A percentile compares a stretch with the other conserved stretches of the same genome.
Evolutionary conservation across 2,888 invertebrate species (phyloP).

Genomic region (Melanotus villosus): DNA sequence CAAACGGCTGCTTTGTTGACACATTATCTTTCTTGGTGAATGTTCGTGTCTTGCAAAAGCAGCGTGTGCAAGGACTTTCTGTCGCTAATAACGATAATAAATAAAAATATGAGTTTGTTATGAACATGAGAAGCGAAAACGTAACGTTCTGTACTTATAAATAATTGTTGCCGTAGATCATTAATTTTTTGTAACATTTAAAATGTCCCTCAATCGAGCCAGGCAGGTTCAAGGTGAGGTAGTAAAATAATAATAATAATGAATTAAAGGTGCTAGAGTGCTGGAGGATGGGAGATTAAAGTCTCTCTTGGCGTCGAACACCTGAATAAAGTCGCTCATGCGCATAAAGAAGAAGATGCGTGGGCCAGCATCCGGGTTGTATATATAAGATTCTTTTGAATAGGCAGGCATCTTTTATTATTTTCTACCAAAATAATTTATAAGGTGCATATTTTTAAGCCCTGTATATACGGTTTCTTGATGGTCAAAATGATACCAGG

Average conservation of each 20-base stretch:
- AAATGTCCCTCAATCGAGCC: slow-evolving; percentile 37
- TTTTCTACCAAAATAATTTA: slow-evolving; percentile 2
- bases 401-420: slow-evolving; percentile 1
- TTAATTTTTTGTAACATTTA: slow-evolving; percentile 44
- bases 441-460: slow-evolving; percentile 9
- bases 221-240: slow-evolving; percentile 43
- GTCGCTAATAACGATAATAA: slow-evolving; percentile 20
- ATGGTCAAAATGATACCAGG: not conserved
- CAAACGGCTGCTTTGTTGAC: slow-evolving; percentile 1
- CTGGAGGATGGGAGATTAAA: slow-evolving; percentile 13
- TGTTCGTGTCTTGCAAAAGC: slow-evolving; percentile 18
- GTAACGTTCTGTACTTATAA: slow-evolving; percentile 12
- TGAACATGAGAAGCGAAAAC: slow-evolving; percentile 25
- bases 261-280: slow-evolving; percentile 39
- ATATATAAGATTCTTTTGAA: slow-evolving; percentile 13
- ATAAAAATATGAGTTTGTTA: slow-evolving; percentile 20
- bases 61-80: slow-evolving; percentile 18
- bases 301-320: slow-evolving; percentile 25
- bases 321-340: slow-evolving; percentile 37
- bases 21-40: slow-evolving; percentile 14
- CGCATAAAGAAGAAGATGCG: slow-evolving; percentile 32
- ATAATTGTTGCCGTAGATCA: slow-evolving; percentile 37
- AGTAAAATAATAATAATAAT: slow-evolving; percentile 43
- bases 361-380: slow-evolving; percentile 40
- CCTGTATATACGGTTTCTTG: not conserved